phyloP scores from a whole-genome alignment of 1,140 invertebrate species.

The Gryon sp. region DNA sequence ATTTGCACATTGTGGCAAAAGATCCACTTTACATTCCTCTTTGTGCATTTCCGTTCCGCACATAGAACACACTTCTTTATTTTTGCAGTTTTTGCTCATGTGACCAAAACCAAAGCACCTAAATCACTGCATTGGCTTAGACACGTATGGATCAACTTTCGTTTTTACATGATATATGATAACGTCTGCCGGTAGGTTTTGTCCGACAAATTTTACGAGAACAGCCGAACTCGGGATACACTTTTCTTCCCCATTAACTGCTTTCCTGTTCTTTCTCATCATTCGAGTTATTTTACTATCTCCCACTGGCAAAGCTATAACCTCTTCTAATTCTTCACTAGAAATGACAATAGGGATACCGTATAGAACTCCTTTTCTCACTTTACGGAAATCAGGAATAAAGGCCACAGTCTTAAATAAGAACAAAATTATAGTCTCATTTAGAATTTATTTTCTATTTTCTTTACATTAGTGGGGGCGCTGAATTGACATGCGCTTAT shows the following conservation, averaged over 20 bases:
- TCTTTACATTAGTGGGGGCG: no score
- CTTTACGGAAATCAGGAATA: constrained; percentile 25
- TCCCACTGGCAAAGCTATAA: not conserved
- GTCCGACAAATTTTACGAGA: constrained; percentile 7
- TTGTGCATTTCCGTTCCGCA: no score
- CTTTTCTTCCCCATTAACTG: not conserved
- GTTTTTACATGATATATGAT: constrained; percentile 3
- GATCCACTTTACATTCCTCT: no score
- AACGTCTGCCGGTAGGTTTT: constrained; percentile 4
- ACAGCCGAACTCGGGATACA: constrained; percentile 13
- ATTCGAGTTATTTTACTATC: constrained; percentile 6
- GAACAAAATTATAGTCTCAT: no score
- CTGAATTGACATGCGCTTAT: no score
- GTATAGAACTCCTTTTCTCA: constrained; percentile 12
- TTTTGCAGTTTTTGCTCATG: no score
- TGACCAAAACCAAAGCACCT: no score
- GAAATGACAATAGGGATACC: constrained; percentile 3
- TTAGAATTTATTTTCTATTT: no score
- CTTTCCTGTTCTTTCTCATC: constrained; percentile 7
- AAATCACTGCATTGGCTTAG: not conserved
- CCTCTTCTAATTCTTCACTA: not conserved
- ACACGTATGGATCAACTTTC: not conserved
- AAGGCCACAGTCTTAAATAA: no score
- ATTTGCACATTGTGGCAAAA: no score
- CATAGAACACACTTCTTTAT: no score